Base-by-base conservation (phyloP, 2,797 vertebrate genomes). In the Prionace glauca region DNA sequence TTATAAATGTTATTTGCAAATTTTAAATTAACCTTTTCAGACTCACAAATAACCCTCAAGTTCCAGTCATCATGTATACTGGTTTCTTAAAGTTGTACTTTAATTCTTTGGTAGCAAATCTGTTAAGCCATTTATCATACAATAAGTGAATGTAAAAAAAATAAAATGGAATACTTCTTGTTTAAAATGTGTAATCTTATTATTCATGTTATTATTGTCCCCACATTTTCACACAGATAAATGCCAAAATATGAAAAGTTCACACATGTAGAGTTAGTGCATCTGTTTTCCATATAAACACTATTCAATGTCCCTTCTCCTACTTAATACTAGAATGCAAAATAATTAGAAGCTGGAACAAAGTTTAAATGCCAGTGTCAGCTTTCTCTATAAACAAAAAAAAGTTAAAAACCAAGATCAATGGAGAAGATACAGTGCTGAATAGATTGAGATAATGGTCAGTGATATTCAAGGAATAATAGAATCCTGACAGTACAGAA, bases 1-100 rank as follows among this genome's bases (percentile, higher is more conserved):
- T 41, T 41, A 41, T n/a, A 62, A 62, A 65, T n/a, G 29, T 71
- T 94, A 50, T 94, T 60, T 95, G 72, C 69, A 95, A 94, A 24
- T 94, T 56, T 94, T 94, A 95, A 95, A 77, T 95, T 74, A 77
- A 74, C 67, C n/a, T 95, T 24, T 32, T 56, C 71, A 74, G 90
- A 77, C 50, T 60, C 29, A 50, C 72, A 74, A 95, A 77, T 95
- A 77, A 94, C 0, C 12, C 41, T 72, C 22, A 26, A 72, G 12
- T 45, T 74, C 22, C 29, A 72, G 5, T 94, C 65, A 71, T 32
- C 69, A 32, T 94, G 72, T 94, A 72, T 50, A 72, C 45, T 56
- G 41, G 11, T 94, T 24, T 11, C n/a, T 72, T 94, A 72, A 93
- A 72, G 22, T 45, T 29, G 11, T 36, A 71, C 26, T 72, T 50